A percentile compares a stretch with the other conserved stretches of the same genome.
Evolutionary conservation across 2,888 invertebrate genomes (phyloP).

Genomic region (Merodon equestris): DNA sequence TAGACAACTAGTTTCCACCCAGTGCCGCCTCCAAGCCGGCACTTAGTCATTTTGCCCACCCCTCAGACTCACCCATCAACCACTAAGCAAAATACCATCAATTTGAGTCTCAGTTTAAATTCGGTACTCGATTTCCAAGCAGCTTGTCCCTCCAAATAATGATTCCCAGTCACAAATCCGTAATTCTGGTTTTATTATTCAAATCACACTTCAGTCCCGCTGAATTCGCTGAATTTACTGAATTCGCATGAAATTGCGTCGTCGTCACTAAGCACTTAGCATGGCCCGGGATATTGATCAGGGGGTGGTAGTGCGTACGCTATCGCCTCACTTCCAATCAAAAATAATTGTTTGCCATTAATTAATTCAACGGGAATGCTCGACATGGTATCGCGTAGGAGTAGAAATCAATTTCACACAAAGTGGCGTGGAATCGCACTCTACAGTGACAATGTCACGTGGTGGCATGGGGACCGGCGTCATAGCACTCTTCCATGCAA

Average conservation of each 20-base stretch:
- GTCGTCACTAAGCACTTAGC: neutral
- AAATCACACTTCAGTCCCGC: slow-evolving; percentile 55
- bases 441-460: neutral
- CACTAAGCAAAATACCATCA: slow-evolving; percentile 16
- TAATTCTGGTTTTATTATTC: slow-evolving; percentile 61
- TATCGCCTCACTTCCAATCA: slow-evolving; percentile 42
- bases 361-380: slow-evolving; percentile 56
- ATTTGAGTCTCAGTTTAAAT: slow-evolving; percentile 32
- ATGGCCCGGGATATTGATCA: neutral
- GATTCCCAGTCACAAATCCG: slow-evolving; percentile 37
- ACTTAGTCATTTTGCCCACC: no score
- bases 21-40: no score
- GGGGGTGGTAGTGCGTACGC: neutral
- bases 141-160: slow-evolving; percentile 45
- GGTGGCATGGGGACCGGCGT: slow-evolving; percentile 1
- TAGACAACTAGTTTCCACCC: no score
- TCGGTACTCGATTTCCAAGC: slow-evolving; percentile 40
- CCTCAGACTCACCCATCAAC: no score
- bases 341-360: slow-evolving; percentile 64
- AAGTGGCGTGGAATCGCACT: slow-evolving; percentile 32
- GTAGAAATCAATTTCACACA: slow-evolving; percentile 51
- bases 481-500: slow-evolving; percentile 33
- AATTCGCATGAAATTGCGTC: slow-evolving; percentile 37
- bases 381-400: slow-evolving; percentile 44
- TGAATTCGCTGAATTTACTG: no score